A percentile compares a stretch with the other conserved stretches of the same genome.
phyloP scores from a whole-genome alignment of 2,888 invertebrate genomes.

The Drosophila sordidula region DNA sequence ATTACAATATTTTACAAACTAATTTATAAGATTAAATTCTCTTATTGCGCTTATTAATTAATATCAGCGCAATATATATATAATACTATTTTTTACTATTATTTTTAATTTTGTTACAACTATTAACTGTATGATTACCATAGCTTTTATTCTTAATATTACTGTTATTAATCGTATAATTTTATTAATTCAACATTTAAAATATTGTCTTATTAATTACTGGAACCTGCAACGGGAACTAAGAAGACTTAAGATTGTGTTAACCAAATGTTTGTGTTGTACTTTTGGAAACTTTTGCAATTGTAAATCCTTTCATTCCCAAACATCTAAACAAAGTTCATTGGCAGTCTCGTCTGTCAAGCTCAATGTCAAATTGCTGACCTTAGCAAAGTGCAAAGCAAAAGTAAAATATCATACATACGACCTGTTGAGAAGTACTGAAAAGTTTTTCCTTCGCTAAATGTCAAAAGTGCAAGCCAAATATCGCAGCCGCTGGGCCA shows the following conservation, averaged over 20 bases:
- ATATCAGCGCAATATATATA: too few species aligned
- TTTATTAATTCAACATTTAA: too few species aligned
- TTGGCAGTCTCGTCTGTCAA: conserved; percentile 34
- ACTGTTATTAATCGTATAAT: too few species aligned
- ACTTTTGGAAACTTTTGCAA: conserved; percentile 4
- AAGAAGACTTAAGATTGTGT: background rate
- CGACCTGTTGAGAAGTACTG: conserved; percentile 66
- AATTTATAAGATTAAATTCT: too few species aligned
- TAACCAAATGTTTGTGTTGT: conserved; percentile 3
- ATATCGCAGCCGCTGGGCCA: conserved; percentile 37
- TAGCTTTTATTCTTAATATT: too few species aligned
- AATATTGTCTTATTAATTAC: background rate
- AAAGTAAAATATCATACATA: conserved; percentile 31
- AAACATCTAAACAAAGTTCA: conserved; percentile 31
- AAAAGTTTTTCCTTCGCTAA: conserved; percentile 28
- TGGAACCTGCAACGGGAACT: background rate
- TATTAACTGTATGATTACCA: too few species aligned
- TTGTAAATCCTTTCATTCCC: background rate
- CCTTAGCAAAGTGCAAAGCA: conserved; percentile 47
- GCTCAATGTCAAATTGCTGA: conserved; percentile 72
- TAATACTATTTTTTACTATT: too few species aligned
- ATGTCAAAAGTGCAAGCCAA: conserved; percentile 55
- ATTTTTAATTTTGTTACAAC: too few species aligned
- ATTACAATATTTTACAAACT: too few species aligned
- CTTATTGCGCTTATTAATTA: too few species aligned